phyloP scores from a whole-genome alignment of 2,797 vertebrate species.

The Manis pentadactyla region DNA sequence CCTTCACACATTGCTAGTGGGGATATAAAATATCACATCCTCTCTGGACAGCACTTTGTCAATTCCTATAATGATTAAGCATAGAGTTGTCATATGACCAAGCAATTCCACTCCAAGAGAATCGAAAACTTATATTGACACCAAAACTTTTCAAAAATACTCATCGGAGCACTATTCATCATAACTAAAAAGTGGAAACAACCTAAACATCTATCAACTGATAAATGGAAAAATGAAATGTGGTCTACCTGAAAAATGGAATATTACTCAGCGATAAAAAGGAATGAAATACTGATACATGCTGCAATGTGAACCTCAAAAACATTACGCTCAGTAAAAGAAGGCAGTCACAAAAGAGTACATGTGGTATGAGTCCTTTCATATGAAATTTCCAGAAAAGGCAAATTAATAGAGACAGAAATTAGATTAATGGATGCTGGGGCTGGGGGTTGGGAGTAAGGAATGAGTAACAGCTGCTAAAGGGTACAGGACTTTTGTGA shows the following conservation, averaged over 20 bases:
- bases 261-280: not conserved
- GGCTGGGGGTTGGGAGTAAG: not conserved
- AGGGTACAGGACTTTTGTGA: not conserved
- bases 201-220: not conserved
- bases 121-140: not conserved
- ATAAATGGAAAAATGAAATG: not conserved
- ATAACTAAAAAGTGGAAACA: not conserved
- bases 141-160: not conserved
- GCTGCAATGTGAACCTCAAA: not conserved
- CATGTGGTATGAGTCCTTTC: not conserved
- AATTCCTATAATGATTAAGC: not conserved
- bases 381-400: not conserved
- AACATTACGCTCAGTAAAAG: not conserved
- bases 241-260: not conserved
- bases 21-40: not conserved
- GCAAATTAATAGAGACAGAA: not conserved
- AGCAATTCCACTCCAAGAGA: not conserved
- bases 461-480: not conserved
- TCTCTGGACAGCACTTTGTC: not conserved
- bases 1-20: not conserved
- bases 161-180: not conserved
- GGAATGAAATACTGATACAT: not conserved
- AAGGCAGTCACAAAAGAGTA: not conserved
- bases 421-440: not conserved
- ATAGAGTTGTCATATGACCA: not conserved